A percentile compares a stretch with the other conserved stretches of the same genome.
Conservation (phyloP, 2,888 invertebrate species). For the Tetanocera ferruginea region DNA sequence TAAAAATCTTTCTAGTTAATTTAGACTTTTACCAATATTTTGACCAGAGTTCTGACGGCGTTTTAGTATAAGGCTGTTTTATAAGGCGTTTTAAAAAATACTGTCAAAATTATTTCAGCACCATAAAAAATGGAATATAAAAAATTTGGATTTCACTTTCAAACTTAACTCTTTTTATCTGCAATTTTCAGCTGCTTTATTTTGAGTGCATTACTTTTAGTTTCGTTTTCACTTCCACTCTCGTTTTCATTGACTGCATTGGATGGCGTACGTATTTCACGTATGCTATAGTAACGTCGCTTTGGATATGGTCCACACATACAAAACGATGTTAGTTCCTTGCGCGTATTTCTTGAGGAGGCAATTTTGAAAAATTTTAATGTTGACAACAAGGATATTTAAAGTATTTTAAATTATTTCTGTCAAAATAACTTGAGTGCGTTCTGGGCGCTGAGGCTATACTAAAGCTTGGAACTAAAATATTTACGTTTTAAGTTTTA, state of each 20-base stretch:
- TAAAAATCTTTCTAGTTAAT: background rate
- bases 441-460: background rate
- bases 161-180: background rate
- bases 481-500: background rate
- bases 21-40: conserved; percentile 2
- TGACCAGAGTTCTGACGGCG: background rate
- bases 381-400: background rate
- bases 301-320: conserved; percentile 65
- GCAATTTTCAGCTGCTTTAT: background rate
- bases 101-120: background rate
- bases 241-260: conserved; percentile 57
- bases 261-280: conserved; percentile 60
- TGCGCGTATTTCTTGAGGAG: conserved; percentile 57
- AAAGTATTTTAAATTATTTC: background rate
- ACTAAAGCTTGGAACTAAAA: background rate
- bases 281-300: conserved; percentile 62
- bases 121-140: background rate
- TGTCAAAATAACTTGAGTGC: background rate
- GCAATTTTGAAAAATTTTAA: conserved; percentile 64
- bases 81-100: too few species aligned
- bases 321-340: conserved; percentile 62
- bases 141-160: background rate
- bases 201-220: conserved; percentile 45
- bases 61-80: too few species aligned
- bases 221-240: conserved; percentile 57